Percentiles rank a stretch among this genome's conserved stretches.
phyloP scores from a whole-genome alignment of 2,797 vertebrate species.

The Hapalemur alaotrensis region DNA sequence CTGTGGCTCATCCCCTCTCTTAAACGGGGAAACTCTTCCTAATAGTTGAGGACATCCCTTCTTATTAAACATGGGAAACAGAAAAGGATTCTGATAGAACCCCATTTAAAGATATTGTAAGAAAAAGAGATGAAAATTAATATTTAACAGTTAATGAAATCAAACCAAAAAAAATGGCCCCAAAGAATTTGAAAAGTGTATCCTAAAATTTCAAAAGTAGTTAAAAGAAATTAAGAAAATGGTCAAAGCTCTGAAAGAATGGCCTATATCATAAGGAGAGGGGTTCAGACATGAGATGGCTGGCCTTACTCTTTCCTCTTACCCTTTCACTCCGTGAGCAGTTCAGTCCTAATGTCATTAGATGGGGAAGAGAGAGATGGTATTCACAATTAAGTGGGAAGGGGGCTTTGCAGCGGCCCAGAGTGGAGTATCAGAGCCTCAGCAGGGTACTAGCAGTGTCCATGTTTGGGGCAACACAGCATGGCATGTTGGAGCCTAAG shows the following conservation, averaged over 20 bases:
- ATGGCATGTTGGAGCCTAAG: neutral
- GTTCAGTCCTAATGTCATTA: neutral
- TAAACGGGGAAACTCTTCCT: neutral
- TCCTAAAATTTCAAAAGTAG: neutral
- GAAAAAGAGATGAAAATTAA: neutral
- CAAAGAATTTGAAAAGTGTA: neutral
- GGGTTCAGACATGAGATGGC: neutral
- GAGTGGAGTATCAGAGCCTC: neutral
- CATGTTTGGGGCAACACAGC: neutral
- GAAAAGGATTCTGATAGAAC: neutral
- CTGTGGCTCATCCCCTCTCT: neutral
- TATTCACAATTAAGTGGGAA: neutral
- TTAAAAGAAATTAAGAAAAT: neutral
- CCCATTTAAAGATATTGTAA: conserved; percentile 1
- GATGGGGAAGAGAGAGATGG: neutral
- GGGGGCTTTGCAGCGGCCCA: neutral
- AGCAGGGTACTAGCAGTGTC: neutral
- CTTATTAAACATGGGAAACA: neutral
- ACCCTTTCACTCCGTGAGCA: neutral
- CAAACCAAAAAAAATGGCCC: neutral
- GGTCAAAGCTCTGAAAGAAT: neutral
- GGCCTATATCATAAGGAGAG: neutral
- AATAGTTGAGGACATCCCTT: neutral
- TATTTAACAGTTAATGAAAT: neutral
- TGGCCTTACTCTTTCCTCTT: neutral